Conservation (phyloP, 2,797 vertebrate species). For the Falco peregrinus region DNA sequence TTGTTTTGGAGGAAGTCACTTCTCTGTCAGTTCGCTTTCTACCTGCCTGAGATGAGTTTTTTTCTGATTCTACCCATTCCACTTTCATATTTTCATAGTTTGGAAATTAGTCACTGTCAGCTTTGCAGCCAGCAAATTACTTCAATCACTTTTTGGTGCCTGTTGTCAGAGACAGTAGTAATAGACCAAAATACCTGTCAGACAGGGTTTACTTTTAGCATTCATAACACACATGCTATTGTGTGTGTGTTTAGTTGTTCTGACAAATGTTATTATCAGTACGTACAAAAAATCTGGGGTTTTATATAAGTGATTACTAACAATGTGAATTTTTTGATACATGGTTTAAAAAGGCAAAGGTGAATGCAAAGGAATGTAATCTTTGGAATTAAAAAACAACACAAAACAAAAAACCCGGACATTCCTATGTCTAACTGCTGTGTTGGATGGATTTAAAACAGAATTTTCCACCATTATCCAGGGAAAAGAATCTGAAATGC, state of each 20-base stretch:
- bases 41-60: background rate
- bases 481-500: slow-evolving; percentile 70
- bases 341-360: background rate
- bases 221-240: background rate
- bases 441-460: slow-evolving; percentile 65
- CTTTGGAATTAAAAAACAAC: background rate
- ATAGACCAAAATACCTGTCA: background rate
- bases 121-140: background rate
- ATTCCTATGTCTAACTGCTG: slow-evolving; percentile 45
- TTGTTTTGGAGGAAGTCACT: background rate
- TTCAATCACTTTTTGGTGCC: background rate
- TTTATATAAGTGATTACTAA: background rate
- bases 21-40: background rate
- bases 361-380: slow-evolving; percentile 24
- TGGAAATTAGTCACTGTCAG: background rate
- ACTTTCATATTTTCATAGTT: background rate
- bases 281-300: background rate
- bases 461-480: slow-evolving; percentile 64
- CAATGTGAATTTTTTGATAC: background rate
- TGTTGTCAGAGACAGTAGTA: background rate
- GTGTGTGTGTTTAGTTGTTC: background rate
- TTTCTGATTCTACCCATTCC: background rate
- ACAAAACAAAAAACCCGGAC: background rate
- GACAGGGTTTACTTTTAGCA: background rate
- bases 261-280: background rate